Percentiles rank a stretch among this genome's conserved stretches.
These are phyloP conservation scores for Aporophyla nigra DNA, from an alignment of 2,888 invertebrate genomes.

Conservation along the genomic window DNA sequence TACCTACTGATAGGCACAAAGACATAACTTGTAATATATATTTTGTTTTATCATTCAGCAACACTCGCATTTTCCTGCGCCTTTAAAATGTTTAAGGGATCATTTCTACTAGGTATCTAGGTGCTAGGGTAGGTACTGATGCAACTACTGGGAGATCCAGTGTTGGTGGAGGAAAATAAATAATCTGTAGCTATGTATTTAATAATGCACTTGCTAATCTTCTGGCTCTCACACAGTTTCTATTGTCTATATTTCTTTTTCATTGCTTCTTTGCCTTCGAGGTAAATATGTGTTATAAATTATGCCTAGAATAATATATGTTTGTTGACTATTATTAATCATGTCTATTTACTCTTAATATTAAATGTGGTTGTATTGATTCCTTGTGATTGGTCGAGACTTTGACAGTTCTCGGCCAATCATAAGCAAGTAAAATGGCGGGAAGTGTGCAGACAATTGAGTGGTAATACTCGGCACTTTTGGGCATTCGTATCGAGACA, in stretches of 20 bases:
- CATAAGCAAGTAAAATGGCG: too few relatives aligned
- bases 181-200: background rate
- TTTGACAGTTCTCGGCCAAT: too few relatives aligned
- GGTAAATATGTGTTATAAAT: too few relatives aligned
- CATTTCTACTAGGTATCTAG: background rate
- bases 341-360: too few relatives aligned
- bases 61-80: background rate
- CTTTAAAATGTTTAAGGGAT: background rate
- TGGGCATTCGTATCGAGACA: too few relatives aligned
- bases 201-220: too few relatives aligned
- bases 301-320: too few relatives aligned
- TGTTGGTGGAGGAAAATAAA: background rate
- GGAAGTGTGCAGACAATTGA: too few relatives aligned
- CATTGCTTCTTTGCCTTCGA: background rate
- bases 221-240: background rate
- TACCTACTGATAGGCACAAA: constrained; percentile 18
- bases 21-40: background rate
- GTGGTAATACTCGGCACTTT: too few relatives aligned
- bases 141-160: background rate
- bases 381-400: too few relatives aligned
- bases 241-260: background rate
- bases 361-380: too few relatives aligned
- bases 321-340: too few relatives aligned
- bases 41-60: background rate
- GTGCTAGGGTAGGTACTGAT: background rate